phyloP scores from a whole-genome alignment of 1,140 invertebrate genomes.

The Odontomachus brunneus region DNA sequence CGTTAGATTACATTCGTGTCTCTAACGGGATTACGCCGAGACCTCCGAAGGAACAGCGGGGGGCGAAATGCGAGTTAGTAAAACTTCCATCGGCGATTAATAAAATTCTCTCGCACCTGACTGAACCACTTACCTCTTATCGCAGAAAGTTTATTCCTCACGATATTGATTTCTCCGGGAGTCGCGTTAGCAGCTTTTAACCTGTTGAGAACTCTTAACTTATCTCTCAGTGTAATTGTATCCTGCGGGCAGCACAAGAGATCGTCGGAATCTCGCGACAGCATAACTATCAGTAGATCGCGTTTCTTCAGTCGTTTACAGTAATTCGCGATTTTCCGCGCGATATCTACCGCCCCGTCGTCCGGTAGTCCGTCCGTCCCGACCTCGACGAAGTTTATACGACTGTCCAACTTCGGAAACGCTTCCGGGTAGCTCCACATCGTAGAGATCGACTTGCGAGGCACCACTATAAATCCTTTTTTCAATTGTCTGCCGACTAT shows the following conservation, averaged over 20 bases:
- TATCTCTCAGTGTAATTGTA: slow-evolving; percentile 87
- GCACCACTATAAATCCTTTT: slow-evolving; percentile 75
- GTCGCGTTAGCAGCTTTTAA: slow-evolving; percentile 86
- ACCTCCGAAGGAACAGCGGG: neutral
- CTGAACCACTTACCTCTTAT: slow-evolving; percentile 84
- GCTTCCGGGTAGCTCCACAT: slow-evolving; percentile 72
- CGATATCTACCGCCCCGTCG: slow-evolving; percentile 59
- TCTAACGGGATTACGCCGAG: neutral
- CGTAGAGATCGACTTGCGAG: slow-evolving; percentile 68
- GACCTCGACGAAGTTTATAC: slow-evolving; percentile 72
- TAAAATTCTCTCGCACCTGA: slow-evolving; percentile 45
- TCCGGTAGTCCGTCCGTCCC: slow-evolving; percentile 64
- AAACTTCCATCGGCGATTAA: slow-evolving; percentile 28
- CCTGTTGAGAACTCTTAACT: slow-evolving; percentile 83
- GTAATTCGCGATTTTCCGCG: slow-evolving; percentile 68
- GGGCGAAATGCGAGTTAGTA: neutral
- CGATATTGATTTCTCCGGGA: slow-evolving; percentile 88
- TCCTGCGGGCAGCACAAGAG: slow-evolving; percentile 85
- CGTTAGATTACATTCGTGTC: slow-evolving; percentile 5
- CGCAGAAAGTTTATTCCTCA: slow-evolving; percentile 87
- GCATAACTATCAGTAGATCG: slow-evolving; percentile 75
- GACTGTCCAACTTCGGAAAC: slow-evolving; percentile 71
- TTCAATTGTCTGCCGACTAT: slow-evolving; percentile 74
- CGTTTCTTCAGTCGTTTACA: slow-evolving; percentile 73
- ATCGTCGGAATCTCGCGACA: slow-evolving; percentile 70